phyloP scores from a whole-genome alignment of 2,888 invertebrate genomes.

The Drosophila quinaria region DNA sequence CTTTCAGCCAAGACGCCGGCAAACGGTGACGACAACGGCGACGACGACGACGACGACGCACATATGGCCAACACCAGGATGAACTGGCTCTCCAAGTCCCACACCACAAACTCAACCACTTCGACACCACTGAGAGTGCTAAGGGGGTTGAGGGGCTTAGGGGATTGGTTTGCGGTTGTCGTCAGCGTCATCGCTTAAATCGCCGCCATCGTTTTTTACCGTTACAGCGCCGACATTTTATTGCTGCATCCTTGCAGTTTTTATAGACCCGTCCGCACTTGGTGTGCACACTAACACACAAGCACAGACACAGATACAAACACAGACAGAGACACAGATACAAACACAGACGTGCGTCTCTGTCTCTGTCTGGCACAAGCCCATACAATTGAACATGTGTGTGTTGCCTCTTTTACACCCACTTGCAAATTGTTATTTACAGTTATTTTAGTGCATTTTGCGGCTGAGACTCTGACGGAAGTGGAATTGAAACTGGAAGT shows the following conservation, averaged over 20 bases:
- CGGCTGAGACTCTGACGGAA: conserved; percentile 54
- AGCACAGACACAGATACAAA: neutral
- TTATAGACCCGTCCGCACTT: conserved; percentile 71
- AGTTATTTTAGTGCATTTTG: conserved; percentile 78
- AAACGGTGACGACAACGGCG: conserved; percentile 15
- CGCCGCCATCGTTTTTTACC: conserved; percentile 53
- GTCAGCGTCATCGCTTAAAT: conserved; percentile 50
- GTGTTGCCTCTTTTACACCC: conserved; percentile 67
- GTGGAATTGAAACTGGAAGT: conserved; percentile 44
- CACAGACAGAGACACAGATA: neutral
- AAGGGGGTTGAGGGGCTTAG: neutral
- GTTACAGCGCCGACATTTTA: conserved; percentile 63
- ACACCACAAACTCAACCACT: conserved; percentile 11
- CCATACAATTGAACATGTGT: conserved; percentile 60
- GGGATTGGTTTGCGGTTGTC: conserved; percentile 39
- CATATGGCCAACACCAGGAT: conserved; percentile 59
- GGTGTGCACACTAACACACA: conserved; percentile 11
- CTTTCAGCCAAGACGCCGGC: conserved; percentile 71
- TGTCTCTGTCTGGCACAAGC: conserved; percentile 56
- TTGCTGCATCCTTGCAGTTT: conserved; percentile 81
- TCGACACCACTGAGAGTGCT: conserved; percentile 1
- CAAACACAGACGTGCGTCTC: neutral
- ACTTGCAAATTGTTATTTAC: conserved; percentile 82
- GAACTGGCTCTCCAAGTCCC: conserved; percentile 3
- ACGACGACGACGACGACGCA: conserved; percentile 27